Evolutionary conservation across 2,797 vertebrate genomes (phyloP).

Genomic region (Pipistrellus nathusii): DNA sequence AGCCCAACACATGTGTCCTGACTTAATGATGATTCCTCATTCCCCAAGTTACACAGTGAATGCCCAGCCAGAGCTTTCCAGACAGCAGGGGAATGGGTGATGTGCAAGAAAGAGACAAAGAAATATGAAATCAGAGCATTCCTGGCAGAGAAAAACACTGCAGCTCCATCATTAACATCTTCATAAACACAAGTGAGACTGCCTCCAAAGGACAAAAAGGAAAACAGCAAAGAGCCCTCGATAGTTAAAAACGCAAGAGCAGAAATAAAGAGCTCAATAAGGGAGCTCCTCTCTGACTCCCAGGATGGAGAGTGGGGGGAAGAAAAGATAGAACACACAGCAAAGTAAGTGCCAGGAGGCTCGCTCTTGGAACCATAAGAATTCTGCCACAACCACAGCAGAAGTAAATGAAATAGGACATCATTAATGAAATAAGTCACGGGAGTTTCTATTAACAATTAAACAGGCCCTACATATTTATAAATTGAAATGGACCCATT

Average conservation of each 20-base stretch:
- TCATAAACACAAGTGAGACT: not conserved
- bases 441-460: not conserved
- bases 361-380: not conserved
- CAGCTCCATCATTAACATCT: not conserved
- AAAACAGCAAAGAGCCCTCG: not conserved
- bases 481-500: not conserved
- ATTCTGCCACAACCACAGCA: not conserved
- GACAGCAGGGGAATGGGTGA: not conserved
- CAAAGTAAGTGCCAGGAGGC: not conserved
- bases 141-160: not conserved
- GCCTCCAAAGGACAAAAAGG: not conserved
- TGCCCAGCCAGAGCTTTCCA: not conserved
- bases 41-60: not conserved
- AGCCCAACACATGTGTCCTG: fast-evolving
- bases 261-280: not conserved
- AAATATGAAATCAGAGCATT: not conserved
- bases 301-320: not conserved
- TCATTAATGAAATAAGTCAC: not conserved
- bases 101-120: not conserved
- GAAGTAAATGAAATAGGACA: not conserved
- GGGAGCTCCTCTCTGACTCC: not conserved
- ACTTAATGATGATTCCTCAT: not conserved
- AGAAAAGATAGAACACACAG: not conserved
- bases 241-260: not conserved
- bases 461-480: not conserved